These are phyloP conservation scores for Malurus elegans DNA, from an alignment of 2,113 vertebrate genomes.

Conservation along the genomic window DNA sequence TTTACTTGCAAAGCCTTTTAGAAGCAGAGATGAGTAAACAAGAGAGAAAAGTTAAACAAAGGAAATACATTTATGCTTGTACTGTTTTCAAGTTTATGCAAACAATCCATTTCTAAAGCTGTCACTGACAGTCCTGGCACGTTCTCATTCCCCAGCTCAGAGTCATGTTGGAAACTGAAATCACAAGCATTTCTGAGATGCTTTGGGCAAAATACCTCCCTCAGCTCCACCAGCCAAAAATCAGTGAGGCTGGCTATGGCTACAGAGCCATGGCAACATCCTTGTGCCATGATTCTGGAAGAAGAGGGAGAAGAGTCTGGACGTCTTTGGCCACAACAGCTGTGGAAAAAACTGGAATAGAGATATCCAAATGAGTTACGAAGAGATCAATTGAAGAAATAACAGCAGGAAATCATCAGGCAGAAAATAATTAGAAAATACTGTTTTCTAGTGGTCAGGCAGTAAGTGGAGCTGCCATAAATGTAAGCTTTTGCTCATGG, in stretches of 20 bases:
- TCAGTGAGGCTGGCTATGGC: not conserved
- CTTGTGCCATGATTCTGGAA: not conserved
- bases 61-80: conserved; percentile 75
- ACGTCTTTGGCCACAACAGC: not conserved
- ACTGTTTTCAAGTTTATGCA: conserved; percentile 74
- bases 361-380: not conserved
- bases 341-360: not conserved
- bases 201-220: conserved; percentile 50
- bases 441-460: not conserved
- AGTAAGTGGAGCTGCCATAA: not conserved
- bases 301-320: not conserved
- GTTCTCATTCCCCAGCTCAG: conserved; percentile 21
- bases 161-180: conserved; percentile 33
- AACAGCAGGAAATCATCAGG: conserved; percentile 38
- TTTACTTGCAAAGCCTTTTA: conserved; percentile 79
- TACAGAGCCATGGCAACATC: not conserved
- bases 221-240: not conserved
- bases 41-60: conserved; percentile 73
- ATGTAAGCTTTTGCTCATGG: not conserved
- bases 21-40: conserved; percentile 75
- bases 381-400: not conserved
- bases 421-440: conserved; percentile 7
- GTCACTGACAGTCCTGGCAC: conserved; percentile 65
- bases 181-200: conserved; percentile 60
- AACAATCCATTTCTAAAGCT: conserved; percentile 74